phyloP scores from a whole-genome alignment of 2,113 vertebrate species.

The Natator depressus region DNA sequence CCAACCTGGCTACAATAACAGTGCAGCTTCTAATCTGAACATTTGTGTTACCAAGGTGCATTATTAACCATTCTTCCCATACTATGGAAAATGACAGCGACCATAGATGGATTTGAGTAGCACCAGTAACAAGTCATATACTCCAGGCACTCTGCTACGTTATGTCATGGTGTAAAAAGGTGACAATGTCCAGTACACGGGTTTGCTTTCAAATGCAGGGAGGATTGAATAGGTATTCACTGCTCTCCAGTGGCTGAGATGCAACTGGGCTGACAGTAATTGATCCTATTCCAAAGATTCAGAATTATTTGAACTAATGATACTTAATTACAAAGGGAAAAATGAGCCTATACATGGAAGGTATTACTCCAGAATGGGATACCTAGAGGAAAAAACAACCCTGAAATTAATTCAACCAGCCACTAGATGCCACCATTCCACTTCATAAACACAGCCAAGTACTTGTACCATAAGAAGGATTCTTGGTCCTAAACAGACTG shows the following conservation, averaged over 20 bases:
- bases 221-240: background rate
- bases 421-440: background rate
- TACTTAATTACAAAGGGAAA: background rate
- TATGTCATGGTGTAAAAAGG: background rate
- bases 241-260: background rate
- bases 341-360: background rate
- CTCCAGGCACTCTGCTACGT: background rate
- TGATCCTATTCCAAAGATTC: background rate
- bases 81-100: background rate
- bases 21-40: background rate
- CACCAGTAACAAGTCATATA: background rate
- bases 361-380: background rate
- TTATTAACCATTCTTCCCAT: background rate
- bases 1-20: background rate
- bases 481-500: background rate
- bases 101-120: background rate
- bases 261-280: background rate
- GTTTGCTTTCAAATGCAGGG: background rate
- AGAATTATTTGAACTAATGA: background rate
- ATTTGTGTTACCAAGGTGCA: background rate
- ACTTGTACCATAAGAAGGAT: background rate
- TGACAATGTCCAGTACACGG: background rate
- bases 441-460: background rate
- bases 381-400: background rate
- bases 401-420: background rate